Evolutionary conservation across 1,140 invertebrate species (phyloP).

Genomic region (Zaprionus ghesquierei): DNA sequence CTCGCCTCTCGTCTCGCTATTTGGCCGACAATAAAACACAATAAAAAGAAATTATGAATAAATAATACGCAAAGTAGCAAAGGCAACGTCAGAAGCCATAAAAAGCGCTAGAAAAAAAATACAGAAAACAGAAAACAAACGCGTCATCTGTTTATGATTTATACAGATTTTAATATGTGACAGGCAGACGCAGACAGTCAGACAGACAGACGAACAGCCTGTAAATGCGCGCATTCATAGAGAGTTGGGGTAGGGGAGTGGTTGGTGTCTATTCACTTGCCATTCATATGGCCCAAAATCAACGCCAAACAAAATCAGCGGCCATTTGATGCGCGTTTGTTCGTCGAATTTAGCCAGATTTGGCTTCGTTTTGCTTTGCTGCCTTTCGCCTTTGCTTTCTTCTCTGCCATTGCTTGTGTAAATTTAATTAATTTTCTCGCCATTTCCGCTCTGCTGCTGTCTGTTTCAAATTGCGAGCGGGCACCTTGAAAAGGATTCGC

Average conservation of each 20-base stretch:
- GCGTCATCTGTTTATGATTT: constrained; percentile 78
- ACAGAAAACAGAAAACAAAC: constrained; percentile 35
- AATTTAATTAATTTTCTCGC: constrained; percentile 81
- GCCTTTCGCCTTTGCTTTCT: constrained; percentile 4
- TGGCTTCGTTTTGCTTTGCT: constrained; percentile 14
- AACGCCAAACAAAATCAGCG: constrained; percentile 63
- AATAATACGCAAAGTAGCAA: constrained; percentile 76
- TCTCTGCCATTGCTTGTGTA: constrained; percentile 34
- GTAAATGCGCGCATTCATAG: not conserved
- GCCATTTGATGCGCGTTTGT: constrained; percentile 62
- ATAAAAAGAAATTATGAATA: constrained; percentile 81
- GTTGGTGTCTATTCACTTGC: not conserved
- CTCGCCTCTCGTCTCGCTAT: constrained; percentile 11
- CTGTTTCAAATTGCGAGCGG: constrained; percentile 34
- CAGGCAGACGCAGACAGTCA: constrained; percentile 11
- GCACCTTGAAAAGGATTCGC: constrained; percentile 70
- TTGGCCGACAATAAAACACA: constrained; percentile 69
- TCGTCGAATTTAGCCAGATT: constrained; percentile 44
- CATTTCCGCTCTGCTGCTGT: constrained; percentile 57
- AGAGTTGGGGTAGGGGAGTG: not conserved
- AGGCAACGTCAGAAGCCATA: constrained; percentile 41
- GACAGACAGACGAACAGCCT: constrained; percentile 1
- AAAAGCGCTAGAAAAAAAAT: not conserved
- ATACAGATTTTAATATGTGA: constrained; percentile 71
- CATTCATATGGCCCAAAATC: constrained; percentile 51